Base-by-base conservation (phyloP, 2,113 vertebrate genomes). In the Polyodon spathula region DNA sequence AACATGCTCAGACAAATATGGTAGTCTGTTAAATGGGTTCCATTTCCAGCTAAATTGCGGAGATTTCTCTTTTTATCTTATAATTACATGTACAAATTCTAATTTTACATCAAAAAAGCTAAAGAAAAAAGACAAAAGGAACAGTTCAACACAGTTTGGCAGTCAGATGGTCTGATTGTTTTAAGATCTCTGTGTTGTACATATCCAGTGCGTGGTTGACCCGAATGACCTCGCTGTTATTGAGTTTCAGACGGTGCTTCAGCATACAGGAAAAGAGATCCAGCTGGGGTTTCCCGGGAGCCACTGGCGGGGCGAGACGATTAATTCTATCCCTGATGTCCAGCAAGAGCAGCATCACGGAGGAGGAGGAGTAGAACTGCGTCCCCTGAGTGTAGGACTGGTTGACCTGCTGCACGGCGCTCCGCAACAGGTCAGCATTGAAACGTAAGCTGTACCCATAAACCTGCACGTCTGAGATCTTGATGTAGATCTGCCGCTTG, bases 221-320 rank as follows among this genome's bases (percentile, higher is more conserved):
- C 0, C 95, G 87, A 73, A 97, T 98, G 85, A 98, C 97, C 84
- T 98, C 97, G 2, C 94, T 98, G 88, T 94, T 98, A 86, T 92
- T 98, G 66, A 99, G 88, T 73, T 97, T 97, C 77, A 99, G 95
- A 65, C 97, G 89, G 71, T 98, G 95, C 69, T 98, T 97, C 60
- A 98, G 87, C 95, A 99, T 97, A 93, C 97, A 99, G 53, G 95
- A 97, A 87, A 99, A 99, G 66, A 99, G 85, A 88, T 99, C 95
- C 86, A 98, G 86, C 80, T 97, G 97, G 46, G 95, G 93, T 58
- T 99, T 97, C 58, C 95, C 94, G 0, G 93, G 92, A 1, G 93
- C 94, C 51, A 93, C 92, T 0, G 96, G 96, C 43, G 97, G 95
- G 0, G 97, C 97, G 67, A 99, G 87, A 63, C 95, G 89, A 68